These are phyloP conservation scores for Tuberolachnus salignus DNA, from an alignment of 2,888 invertebrate species.

Conservation along the genomic window DNA sequence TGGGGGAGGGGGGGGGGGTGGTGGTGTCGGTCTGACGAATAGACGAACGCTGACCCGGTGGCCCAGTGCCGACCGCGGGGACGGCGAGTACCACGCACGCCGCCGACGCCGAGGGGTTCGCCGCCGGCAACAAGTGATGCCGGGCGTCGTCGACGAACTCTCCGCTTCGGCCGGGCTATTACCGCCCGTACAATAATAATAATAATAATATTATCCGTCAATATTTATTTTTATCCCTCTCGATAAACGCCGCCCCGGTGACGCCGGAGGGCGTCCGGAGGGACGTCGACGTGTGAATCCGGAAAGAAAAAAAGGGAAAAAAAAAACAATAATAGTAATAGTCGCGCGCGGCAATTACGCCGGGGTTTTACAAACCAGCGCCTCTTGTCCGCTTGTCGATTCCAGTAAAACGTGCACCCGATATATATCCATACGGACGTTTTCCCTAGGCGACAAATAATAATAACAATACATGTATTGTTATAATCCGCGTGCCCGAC, in stretches of 20 bases:
- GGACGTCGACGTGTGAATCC: conserved; percentile 12
- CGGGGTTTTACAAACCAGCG: too few species aligned
- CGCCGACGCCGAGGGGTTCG: conserved; percentile 12
- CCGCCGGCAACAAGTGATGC: conserved; percentile 35
- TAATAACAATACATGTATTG: too few species aligned
- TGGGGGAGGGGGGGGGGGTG: not conserved
- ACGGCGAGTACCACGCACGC: not conserved
- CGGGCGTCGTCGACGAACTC: not conserved
- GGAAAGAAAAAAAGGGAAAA: not conserved
- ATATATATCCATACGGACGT: too few species aligned
- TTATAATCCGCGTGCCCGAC: too few species aligned
- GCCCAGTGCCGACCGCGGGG: conserved; percentile 20
- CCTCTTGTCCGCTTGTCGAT: too few species aligned
- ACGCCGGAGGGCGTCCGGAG: conserved; percentile 20
- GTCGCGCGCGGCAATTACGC: too few species aligned
- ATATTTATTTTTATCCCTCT: conserved; percentile 49
- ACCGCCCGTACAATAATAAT: too few species aligned
- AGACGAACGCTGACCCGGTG: conserved; percentile 36
- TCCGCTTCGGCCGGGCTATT: not conserved
- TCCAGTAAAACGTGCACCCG: too few species aligned
- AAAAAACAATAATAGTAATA: not conserved
- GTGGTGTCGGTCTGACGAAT: not conserved
- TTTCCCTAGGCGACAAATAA: too few species aligned
- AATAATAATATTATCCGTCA: conserved; percentile 13
- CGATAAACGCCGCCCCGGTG: not conserved